phyloP scores from a whole-genome alignment of 2,797 vertebrate genomes.

The Calcarius lapponicus region DNA sequence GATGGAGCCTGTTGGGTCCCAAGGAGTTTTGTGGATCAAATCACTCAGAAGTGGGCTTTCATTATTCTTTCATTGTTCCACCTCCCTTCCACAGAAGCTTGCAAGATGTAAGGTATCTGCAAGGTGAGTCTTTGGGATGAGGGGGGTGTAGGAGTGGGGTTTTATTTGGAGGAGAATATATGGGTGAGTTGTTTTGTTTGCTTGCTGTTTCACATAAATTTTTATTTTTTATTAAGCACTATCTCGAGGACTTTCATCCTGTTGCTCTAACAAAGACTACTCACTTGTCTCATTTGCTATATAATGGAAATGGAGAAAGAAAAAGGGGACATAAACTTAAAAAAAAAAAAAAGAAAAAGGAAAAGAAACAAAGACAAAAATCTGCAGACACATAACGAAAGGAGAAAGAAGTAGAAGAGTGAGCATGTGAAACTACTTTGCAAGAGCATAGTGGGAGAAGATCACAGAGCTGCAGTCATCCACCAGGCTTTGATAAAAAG shows the following conservation, averaged over 20 bases:
- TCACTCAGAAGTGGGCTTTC: fast-evolving
- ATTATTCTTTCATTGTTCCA: neutral
- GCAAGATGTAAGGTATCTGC: neutral
- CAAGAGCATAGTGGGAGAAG: neutral
- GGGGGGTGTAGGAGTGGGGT: fast-evolving
- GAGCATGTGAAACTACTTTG: neutral
- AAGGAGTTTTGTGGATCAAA: neutral
- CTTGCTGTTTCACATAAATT: fast-evolving
- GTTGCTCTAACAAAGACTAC: neutral
- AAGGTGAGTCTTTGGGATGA: neutral
- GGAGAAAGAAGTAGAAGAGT: neutral
- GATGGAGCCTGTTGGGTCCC: neutral
- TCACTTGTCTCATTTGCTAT: neutral
- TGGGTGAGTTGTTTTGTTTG: fast-evolving
- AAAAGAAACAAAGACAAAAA: neutral
- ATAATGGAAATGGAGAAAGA: neutral
- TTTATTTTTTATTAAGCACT: neutral
- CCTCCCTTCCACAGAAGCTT: neutral
- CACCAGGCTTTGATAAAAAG: neutral
- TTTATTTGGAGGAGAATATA: neutral
- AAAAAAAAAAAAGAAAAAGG: neutral
- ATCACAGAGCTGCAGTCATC: neutral
- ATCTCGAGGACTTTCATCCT: neutral
- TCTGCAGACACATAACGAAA: neutral
- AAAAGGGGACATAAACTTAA: neutral